A percentile compares a stretch with the other conserved stretches of the same genome.
Conservation (phyloP, 2,888 invertebrate species). For the Tupiocoris notatus region DNA sequence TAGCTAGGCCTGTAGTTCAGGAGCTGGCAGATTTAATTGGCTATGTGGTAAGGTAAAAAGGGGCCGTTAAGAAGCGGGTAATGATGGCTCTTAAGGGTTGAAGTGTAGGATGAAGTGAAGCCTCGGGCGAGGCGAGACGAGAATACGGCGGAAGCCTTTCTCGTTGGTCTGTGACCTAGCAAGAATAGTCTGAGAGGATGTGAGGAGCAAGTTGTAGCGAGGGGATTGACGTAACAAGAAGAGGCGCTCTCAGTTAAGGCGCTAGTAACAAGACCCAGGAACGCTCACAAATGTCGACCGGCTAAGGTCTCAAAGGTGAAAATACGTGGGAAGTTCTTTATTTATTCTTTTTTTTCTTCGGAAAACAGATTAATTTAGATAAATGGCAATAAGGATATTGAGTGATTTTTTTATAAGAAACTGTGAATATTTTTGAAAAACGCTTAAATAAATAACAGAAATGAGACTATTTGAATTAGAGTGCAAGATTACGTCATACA, state of each 20-base stretch:
- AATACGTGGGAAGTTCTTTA: too few relatives aligned
- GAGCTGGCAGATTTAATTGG: constrained; percentile 32
- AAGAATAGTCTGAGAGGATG: neutral
- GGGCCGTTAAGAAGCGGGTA: constrained; percentile 33
- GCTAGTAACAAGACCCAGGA: constrained; percentile 14
- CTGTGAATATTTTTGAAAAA: too few relatives aligned
- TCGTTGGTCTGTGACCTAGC: neutral
- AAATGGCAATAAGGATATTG: too few relatives aligned
- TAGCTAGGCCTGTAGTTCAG: neutral
- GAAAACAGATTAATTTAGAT: too few relatives aligned
- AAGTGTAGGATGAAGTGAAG: neutral
- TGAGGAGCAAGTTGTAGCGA: neutral
- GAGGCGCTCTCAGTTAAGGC: constrained; percentile 4
- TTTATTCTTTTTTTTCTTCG: too few relatives aligned
- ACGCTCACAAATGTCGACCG: neutral
- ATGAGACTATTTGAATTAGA: too few relatives aligned
- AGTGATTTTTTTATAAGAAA: too few relatives aligned
- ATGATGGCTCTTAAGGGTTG: constrained; percentile 37
- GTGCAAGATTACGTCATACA: too few relatives aligned
- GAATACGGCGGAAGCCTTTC: neutral
- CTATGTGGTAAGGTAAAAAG: constrained; percentile 35
- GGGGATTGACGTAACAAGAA: constrained; percentile 5
- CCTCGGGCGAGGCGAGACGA: neutral
- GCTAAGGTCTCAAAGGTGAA: too few relatives aligned
- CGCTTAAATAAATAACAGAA: too few relatives aligned